These are phyloP conservation scores for Drosophila dives DNA, from an alignment of 2,888 invertebrate species.

Conservation along the genomic window DNA sequence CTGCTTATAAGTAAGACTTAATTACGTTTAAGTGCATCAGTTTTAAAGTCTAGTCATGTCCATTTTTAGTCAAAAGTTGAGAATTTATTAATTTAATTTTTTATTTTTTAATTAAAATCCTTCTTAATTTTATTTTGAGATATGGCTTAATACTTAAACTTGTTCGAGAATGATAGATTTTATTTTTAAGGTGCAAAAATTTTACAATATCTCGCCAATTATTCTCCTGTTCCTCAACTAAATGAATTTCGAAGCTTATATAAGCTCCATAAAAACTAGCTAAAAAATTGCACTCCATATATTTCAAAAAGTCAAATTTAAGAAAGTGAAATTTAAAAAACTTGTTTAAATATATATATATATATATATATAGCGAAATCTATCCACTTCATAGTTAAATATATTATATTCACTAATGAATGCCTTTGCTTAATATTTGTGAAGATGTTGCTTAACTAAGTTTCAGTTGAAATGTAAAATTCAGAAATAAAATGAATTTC, in stretches of 20 bases:
- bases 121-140: neutral
- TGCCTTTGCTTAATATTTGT: slow-evolving; percentile 10
- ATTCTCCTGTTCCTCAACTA: neutral
- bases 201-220: neutral
- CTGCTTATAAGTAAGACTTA: neutral
- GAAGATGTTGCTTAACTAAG: slow-evolving; percentile 4
- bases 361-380: neutral
- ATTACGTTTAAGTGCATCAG: neutral
- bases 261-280: neutral
- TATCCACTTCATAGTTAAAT: neutral
- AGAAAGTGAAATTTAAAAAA: neutral
- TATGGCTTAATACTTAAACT: neutral
- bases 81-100: neutral
- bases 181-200: neutral
- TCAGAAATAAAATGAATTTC: slow-evolving; percentile 17
- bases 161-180: neutral
- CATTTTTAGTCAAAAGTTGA: neutral
- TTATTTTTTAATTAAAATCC: neutral
- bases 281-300: neutral
- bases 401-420: neutral
- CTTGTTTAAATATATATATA: no score
- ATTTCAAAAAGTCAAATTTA: neutral
- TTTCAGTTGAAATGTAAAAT: slow-evolving; percentile 9
- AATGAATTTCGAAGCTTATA: neutral
- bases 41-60: neutral